Base-by-base conservation (phyloP, 2,797 vertebrate species). In the Agapornis canus region DNA sequence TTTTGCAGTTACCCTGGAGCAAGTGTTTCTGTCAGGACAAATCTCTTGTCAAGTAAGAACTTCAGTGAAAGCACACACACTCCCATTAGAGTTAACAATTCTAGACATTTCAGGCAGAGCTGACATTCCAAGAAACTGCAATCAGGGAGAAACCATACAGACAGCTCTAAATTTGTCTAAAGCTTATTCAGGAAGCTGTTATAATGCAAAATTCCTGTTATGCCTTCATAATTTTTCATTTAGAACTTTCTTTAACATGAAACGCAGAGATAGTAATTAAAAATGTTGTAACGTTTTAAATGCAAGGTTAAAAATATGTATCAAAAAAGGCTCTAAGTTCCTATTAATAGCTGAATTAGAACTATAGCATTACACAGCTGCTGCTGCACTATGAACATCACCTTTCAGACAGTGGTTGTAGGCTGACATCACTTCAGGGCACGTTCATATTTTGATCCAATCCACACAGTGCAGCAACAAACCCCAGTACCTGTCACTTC, bases 121-220 rank as follows among this genome's bases (percentile, higher is more conserved):
- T 78, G 85, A 78, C 61, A 61, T 39, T 83, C 59, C 39, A 48
- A 40, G 57, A 82, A 72, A 63, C 52, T 77, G 47, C 32, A 32
- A 7, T 40, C 20, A 71, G 12, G n/a, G 35, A 76, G 26, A 81
- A 92, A 54, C n/a, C 2, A 1, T 3, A 82, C 0, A 72, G 69
- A 75, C 59, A 68, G 69, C 23, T 91, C 86, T 68, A 86, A 56
- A 86, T 94, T 82, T 83, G 61, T 68, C 86, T 81, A 42, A 87
- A 71, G n/a, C 32, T 88, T 81, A 83, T 68, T 83, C n/a, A 61
- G 52, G 26, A 75, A 71, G 48, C 31, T 75, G 37, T 83, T 83
- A 61, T 60, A 88, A 92, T 8, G 17, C 26, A 88, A 81, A 88
- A 60, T 42, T 81, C 8, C 64, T n/a, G 31, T 10, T 65, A 56